Conservation (phyloP, 2,888 invertebrate genomes). For the Syrphus vitripennis region DNA sequence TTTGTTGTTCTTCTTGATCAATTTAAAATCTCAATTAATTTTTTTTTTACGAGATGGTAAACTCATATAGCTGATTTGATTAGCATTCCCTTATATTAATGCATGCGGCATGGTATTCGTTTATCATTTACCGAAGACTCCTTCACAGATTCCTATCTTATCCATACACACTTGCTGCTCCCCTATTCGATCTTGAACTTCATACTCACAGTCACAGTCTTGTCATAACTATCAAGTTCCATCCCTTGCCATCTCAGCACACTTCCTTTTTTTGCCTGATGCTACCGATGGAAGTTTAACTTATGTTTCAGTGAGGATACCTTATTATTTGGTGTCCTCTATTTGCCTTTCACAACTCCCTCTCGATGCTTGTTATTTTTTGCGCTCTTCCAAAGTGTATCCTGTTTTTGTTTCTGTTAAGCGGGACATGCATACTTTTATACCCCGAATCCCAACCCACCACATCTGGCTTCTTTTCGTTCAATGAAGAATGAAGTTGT, state of each 20-base stretch:
- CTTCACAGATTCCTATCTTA: not conserved
- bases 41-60: too few relatives aligned
- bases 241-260: not conserved
- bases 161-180: not conserved
- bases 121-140: not conserved
- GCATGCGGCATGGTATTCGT: not conserved
- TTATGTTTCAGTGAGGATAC: not conserved
- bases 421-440: conserved; percentile 38
- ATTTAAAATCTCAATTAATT: too few relatives aligned
- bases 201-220: too few relatives aligned
- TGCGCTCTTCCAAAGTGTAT: conserved; percentile 22
- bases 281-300: conserved; percentile 44
- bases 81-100: too few relatives aligned
- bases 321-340: conserved; percentile 17
- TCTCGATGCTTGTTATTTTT: conserved; percentile 9
- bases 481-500: conserved; percentile 61
- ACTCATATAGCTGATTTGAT: too few relatives aligned
- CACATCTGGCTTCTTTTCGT: not conserved
- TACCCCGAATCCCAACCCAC: not conserved
- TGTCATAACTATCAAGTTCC: not conserved
- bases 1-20: too few relatives aligned
- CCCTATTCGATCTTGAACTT: conserved; percentile 37
- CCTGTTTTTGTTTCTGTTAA: conserved; percentile 47
- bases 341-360: conserved; percentile 43
- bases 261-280: not conserved